These are phyloP conservation scores for Globia sparganii DNA, from an alignment of 2,888 invertebrate genomes.

Conservation along the genomic window DNA sequence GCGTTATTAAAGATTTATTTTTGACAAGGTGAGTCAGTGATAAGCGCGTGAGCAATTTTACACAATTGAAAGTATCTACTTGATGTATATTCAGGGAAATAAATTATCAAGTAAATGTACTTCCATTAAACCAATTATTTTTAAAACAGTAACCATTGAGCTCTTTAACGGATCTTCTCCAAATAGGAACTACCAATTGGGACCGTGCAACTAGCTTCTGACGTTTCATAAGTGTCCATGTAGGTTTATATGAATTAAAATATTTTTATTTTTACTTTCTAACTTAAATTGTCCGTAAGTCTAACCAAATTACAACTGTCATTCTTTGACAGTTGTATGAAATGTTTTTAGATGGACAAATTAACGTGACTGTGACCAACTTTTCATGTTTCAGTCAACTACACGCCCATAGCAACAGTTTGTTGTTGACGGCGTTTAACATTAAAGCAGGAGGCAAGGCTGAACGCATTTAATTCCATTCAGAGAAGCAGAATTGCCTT, in stretches of 20 bases:
- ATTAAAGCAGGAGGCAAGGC: background rate
- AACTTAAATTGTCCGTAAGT: background rate
- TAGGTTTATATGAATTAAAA: too few species aligned
- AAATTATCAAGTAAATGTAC: background rate
- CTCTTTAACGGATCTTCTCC: too few species aligned
- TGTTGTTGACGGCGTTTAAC: background rate
- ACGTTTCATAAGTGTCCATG: too few species aligned
- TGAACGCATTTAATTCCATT: background rate
- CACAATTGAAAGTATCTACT: background rate
- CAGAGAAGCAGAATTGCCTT: background rate
- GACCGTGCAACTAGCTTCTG: too few species aligned
- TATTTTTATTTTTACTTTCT: too few species aligned
- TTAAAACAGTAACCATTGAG: too few species aligned
- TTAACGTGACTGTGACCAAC: background rate
- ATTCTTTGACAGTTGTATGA: background rate
- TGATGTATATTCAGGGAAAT: background rate
- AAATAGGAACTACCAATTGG: too few species aligned
- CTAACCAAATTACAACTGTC: background rate
- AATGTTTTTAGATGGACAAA: background rate
- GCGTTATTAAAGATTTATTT: background rate
- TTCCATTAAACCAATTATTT: background rate
- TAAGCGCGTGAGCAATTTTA: background rate
- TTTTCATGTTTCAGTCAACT: background rate
- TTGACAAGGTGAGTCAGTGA: background rate
- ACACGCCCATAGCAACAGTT: too few species aligned